Percentiles rank a stretch among this genome's conserved stretches.
phyloP scores from a whole-genome alignment of 2,797 vertebrate species.

The Tapera naevia region DNA sequence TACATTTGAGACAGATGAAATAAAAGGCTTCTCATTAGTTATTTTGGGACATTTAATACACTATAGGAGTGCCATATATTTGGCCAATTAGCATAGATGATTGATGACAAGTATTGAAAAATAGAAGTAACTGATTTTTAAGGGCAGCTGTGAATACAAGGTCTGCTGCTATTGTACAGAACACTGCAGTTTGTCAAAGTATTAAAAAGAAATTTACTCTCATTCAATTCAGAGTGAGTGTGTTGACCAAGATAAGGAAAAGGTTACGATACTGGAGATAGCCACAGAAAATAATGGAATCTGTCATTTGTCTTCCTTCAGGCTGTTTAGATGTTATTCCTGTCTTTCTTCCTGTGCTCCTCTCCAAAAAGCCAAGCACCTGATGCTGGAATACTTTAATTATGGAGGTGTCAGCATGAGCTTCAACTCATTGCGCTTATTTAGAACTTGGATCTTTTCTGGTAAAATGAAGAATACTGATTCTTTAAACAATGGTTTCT shows the following conservation, averaged over 20 bases:
- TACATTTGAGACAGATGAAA: slow-evolving; percentile 35
- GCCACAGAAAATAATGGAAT: slow-evolving; percentile 37
- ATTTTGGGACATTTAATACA: slow-evolving; percentile 27
- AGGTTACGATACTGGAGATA: slow-evolving; percentile 28
- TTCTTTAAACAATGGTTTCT: not conserved
- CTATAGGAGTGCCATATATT: not conserved
- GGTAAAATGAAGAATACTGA: not conserved
- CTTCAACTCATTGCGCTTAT: not conserved
- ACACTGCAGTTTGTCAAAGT: not conserved
- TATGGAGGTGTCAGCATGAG: not conserved
- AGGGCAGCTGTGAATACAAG: not conserved
- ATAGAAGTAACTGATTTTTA: slow-evolving; percentile 12
- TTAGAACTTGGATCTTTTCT: not conserved
- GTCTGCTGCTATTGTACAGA: not conserved
- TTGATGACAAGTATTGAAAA: not conserved
- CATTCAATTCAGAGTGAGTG: not conserved
- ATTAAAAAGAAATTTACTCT: slow-evolving; percentile 19
- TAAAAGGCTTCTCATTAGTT: slow-evolving; percentile 49
- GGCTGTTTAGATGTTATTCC: slow-evolving; percentile 20
- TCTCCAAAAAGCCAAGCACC: not conserved
- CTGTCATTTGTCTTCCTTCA: slow-evolving; percentile 26
- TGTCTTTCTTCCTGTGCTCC: not conserved
- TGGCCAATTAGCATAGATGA: slow-evolving; percentile 15
- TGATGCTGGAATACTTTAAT: slow-evolving; percentile 23
- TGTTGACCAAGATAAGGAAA: slow-evolving; percentile 38